Percentiles rank a stretch among this genome's conserved stretches.
phyloP scores from a whole-genome alignment of 2,797 vertebrate genomes.

The Anas capensis region DNA sequence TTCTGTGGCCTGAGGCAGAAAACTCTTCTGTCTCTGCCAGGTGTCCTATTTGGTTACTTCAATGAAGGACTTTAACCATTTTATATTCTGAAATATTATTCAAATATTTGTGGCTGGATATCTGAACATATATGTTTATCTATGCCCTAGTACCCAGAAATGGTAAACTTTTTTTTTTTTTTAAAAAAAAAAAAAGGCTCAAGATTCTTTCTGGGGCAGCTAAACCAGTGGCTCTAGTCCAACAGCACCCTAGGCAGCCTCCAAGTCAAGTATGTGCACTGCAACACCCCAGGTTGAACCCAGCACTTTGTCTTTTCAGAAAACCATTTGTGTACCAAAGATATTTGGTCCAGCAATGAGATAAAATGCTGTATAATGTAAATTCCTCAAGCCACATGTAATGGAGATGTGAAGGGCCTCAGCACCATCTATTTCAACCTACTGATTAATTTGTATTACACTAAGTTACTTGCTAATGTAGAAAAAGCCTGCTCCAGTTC shows the following conservation, averaged over 20 bases:
- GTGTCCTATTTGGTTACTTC: not conserved
- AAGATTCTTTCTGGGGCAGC: not conserved
- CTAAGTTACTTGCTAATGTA: not conserved
- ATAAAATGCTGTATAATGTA: not conserved
- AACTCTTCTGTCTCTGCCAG: not conserved
- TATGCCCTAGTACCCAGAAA: not conserved
- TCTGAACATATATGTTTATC: not conserved
- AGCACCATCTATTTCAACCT: not conserved
- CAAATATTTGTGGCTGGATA: too few species aligned
- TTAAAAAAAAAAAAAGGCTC: not conserved
- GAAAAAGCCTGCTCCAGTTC: not conserved
- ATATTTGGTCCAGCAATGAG: accelerated
- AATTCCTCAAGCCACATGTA: not conserved
- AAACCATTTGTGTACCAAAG: not conserved
- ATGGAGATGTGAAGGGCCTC: not conserved
- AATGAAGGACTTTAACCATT: not conserved
- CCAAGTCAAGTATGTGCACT: accelerated
- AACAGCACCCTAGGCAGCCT: not conserved
- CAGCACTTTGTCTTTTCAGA: not conserved
- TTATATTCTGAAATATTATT: not conserved
- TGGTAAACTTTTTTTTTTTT: not conserved
- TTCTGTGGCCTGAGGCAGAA: not conserved
- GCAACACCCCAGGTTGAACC: not conserved
- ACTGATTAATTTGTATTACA: not conserved
- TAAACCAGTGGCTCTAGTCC: not conserved